A percentile compares a stretch with the other conserved stretches of the same genome.
Conservation (phyloP, 2,888 invertebrate genomes). For the Ethmia dodecea region DNA sequence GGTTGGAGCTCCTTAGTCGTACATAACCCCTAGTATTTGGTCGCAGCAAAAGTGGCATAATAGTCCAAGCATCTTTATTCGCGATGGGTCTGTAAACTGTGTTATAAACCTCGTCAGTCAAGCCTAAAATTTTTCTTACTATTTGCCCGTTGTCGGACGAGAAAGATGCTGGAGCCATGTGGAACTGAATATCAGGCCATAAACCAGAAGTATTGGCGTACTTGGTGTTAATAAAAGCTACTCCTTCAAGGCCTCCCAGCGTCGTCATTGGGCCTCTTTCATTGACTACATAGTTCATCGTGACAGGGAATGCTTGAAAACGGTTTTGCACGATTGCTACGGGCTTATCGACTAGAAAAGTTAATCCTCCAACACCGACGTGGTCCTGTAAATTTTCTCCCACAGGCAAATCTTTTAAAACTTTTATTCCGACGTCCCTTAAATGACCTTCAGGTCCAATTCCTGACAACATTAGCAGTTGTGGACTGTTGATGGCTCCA, state of each 20-base stretch:
- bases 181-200: constrained; percentile 94
- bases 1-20: constrained; percentile 86
- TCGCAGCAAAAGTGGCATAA: constrained; percentile 89
- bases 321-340: constrained; percentile 89
- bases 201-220: constrained; percentile 86
- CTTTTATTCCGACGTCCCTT: constrained; percentile 82
- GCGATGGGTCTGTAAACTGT: constrained; percentile 88
- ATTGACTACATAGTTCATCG: constrained; percentile 87
- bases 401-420: constrained; percentile 85
- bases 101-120: constrained; percentile 88
- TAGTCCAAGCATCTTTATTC: constrained; percentile 88
- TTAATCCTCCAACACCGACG: constrained; percentile 90
- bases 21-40: constrained; percentile 89
- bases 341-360: constrained; percentile 89
- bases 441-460: constrained; percentile 86
- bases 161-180: constrained; percentile 94
- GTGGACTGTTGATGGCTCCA: constrained; percentile 94
- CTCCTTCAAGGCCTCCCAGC: constrained; percentile 90
- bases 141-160: constrained; percentile 87
- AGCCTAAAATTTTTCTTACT: constrained; percentile 85
- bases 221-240: constrained; percentile 91
- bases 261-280: constrained; percentile 92
- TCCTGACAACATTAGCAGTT: constrained; percentile 94
- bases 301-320: constrained; percentile 86
- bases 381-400: constrained; percentile 93